phyloP scores from a whole-genome alignment of 1,140 invertebrate genomes.

The Agrilus planipennis region DNA sequence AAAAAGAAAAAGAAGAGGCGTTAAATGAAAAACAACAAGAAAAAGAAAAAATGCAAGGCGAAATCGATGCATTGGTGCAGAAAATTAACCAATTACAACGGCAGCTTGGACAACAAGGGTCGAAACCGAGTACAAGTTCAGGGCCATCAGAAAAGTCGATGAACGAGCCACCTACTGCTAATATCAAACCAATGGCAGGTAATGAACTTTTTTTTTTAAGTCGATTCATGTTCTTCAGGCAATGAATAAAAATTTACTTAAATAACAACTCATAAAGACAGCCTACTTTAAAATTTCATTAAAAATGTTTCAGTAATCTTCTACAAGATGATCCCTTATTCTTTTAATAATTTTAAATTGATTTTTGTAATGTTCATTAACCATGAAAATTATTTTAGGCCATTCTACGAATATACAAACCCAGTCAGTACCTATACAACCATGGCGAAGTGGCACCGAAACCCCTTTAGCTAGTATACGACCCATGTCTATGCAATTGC shows the following conservation, averaged over 20 bases:
- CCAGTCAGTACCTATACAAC: constrained; percentile 43
- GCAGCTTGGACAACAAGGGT: constrained; percentile 60
- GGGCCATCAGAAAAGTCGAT: constrained; percentile 53
- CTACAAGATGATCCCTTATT: no score
- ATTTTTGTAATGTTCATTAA: no score
- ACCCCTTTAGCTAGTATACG: constrained; percentile 83
- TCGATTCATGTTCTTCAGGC: no score
- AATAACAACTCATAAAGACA: no score
- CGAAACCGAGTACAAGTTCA: constrained; percentile 51
- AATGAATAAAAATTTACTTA: no score
- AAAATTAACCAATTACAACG: constrained; percentile 64
- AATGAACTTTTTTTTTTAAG: no score
- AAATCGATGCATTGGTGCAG: constrained; percentile 63
- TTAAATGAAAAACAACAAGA: constrained; percentile 48
- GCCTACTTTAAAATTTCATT: no score
- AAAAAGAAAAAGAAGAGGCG: constrained; percentile 63
- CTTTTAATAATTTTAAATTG: no score
- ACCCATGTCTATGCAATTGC: constrained; percentile 67
- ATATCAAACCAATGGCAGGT: constrained; percentile 91
- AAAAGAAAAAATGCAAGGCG: constrained; percentile 46
- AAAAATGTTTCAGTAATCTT: no score
- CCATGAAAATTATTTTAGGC: no score
- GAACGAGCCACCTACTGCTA: constrained; percentile 74
- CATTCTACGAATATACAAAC: constrained; percentile 33
- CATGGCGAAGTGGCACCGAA: constrained; percentile 49